These are phyloP conservation scores for Semotilus atromaculatus DNA, from an alignment of 2,797 vertebrate species.

Conservation along the genomic window DNA sequence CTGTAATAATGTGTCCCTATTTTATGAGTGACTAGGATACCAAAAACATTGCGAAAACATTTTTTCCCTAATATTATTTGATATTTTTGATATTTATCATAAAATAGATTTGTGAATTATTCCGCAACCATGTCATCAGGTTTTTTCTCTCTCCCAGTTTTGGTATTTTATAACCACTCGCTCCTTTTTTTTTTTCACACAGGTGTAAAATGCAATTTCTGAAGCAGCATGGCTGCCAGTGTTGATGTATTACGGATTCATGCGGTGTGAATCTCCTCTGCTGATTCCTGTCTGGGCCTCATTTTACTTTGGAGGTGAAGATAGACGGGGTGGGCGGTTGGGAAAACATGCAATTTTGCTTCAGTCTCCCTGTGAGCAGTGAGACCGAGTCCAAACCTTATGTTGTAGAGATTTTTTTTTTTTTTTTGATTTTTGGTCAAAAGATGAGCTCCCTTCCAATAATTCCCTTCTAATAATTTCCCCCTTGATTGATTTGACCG, in stretches of 20 bases:
- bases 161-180: conserved; percentile 35
- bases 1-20: not conserved
- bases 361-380: conserved; percentile 55
- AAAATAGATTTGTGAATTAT: conserved; percentile 5
- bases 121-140: not conserved
- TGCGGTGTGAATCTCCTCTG: conserved; percentile 63
- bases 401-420: conserved; percentile 17
- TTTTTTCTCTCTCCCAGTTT: conserved; percentile 22
- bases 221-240: conserved; percentile 60
- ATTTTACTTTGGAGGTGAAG: conserved; percentile 62
- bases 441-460: not conserved
- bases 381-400: conserved; percentile 50
- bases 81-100: not conserved
- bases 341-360: conserved; percentile 60
- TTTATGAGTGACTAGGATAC: too few relatives aligned
- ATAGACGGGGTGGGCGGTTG: conserved; percentile 13
- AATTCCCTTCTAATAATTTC: conserved; percentile 47
- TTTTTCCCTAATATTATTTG: too few relatives aligned
- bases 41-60: too few relatives aligned
- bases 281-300: conserved; percentile 63
- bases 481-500: conserved; percentile 35
- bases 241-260: conserved; percentile 68
- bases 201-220: conserved; percentile 62
- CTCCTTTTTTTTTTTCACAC: conserved; percentile 32
- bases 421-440: conserved; percentile 18